Evolutionary conservation across 1,140 invertebrate genomes (phyloP).

Genomic region (Atta colombica): DNA sequence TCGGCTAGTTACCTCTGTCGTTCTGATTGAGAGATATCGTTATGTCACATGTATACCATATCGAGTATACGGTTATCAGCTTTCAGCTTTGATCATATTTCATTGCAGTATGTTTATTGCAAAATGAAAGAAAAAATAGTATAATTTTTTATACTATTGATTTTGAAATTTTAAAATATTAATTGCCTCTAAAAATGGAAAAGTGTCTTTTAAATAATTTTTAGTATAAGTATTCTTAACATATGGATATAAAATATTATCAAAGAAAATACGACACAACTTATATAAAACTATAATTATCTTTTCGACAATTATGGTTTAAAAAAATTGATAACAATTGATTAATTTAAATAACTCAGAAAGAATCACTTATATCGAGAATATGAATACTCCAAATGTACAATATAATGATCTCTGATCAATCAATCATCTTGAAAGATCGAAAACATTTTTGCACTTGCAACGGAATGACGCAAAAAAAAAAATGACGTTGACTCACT

Average conservation of each 20-base stretch:
- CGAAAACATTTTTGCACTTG: not conserved
- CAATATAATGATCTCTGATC: not conserved
- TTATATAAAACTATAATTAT: no score
- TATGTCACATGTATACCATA: not conserved
- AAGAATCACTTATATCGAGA: not conserved
- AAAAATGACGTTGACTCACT: not conserved
- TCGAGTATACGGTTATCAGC: constrained; percentile 42
- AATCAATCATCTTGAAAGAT: not conserved
- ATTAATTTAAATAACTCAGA: not conserved
- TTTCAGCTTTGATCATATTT: constrained; percentile 8
- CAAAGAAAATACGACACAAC: not conserved
- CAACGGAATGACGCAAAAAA: not conserved
- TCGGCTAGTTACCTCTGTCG: constrained; percentile 7
- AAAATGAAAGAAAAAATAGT: not conserved
- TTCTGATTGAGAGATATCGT: constrained; percentile 1
- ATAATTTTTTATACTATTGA: not conserved
- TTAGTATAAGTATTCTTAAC: not conserved
- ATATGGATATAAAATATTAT: not conserved
- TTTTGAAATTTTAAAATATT: not conserved
- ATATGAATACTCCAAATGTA: no score
- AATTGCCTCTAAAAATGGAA: not conserved
- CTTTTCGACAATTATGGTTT: not conserved
- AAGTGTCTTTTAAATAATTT: not conserved
- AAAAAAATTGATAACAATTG: no score
- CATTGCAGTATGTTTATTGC: not conserved